Conservation (phyloP, 2,113 vertebrate genomes). For the Lethenteron camtschaticum region DNA sequence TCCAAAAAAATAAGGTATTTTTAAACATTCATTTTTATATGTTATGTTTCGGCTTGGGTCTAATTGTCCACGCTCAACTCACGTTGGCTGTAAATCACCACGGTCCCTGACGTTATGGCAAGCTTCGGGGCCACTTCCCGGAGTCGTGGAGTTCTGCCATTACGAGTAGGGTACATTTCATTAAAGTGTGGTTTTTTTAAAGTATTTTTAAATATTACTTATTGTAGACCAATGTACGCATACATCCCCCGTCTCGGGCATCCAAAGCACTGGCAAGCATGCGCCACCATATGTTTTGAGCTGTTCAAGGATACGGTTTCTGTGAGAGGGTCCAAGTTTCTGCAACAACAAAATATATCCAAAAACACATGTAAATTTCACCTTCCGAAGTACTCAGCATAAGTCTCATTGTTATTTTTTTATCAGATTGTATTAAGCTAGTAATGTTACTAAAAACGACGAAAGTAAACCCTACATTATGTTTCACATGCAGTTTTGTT, state of each 20-base stretch:
- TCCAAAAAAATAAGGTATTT: no score
- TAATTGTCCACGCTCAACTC: no score
- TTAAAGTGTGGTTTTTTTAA: background rate
- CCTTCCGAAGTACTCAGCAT: background rate
- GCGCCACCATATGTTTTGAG: background rate
- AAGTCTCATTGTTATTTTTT: background rate
- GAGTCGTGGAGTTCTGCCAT: background rate
- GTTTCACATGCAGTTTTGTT: no score
- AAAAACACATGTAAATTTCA: background rate
- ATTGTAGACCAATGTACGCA: background rate
- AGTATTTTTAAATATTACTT: background rate
- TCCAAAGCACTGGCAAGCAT: background rate
- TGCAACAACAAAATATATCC: conserved; percentile 18
- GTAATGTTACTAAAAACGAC: background rate
- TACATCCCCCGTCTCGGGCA: background rate
- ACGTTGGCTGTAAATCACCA: no score
- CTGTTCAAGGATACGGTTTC: conserved; percentile 64
- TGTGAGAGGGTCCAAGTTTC: conserved; percentile 78
- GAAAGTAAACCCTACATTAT: no score
- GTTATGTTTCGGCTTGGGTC: no score
- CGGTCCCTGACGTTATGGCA: background rate
- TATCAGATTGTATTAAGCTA: background rate
- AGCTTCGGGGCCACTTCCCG: background rate
- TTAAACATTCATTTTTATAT: no score
- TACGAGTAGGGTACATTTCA: background rate